Evolutionary conservation across 2,797 vertebrate species (phyloP).

Genomic region (Diceros bicornis): DNA sequence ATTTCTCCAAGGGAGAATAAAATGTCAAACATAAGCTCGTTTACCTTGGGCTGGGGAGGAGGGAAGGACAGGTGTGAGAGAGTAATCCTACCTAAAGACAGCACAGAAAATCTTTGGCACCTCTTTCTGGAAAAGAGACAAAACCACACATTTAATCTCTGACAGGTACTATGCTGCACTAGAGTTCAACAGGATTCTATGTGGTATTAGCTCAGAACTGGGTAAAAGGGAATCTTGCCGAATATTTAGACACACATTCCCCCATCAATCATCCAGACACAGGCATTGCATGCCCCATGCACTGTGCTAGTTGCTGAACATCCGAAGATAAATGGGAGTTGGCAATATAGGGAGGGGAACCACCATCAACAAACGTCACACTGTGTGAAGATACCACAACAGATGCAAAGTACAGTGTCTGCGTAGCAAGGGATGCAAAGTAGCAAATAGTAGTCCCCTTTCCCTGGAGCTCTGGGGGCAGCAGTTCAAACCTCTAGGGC

Average conservation of each 20-base stretch:
- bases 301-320: not conserved
- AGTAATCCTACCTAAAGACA: not conserved
- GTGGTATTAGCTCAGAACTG: not conserved
- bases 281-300: not conserved
- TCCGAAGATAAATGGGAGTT: not conserved
- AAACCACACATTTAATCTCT: not conserved
- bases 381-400: not conserved
- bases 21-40: not conserved
- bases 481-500: not conserved
- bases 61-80: not conserved
- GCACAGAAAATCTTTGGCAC: not conserved
- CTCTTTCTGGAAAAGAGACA: not conserved
- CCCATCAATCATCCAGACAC: not conserved
- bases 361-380: not conserved
- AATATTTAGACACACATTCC: not conserved
- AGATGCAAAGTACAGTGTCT: not conserved
- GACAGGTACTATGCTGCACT: not conserved
- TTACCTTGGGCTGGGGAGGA: not conserved
- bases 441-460: not conserved
- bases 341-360: not conserved
- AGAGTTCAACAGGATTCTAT: not conserved
- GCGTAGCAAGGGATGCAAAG: not conserved
- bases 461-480: not conserved
- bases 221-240: not conserved
- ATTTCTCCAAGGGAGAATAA: not conserved